These are phyloP conservation scores for Euleptes europaea DNA, from an alignment of 2,113 vertebrate species.

Conservation along the genomic window DNA sequence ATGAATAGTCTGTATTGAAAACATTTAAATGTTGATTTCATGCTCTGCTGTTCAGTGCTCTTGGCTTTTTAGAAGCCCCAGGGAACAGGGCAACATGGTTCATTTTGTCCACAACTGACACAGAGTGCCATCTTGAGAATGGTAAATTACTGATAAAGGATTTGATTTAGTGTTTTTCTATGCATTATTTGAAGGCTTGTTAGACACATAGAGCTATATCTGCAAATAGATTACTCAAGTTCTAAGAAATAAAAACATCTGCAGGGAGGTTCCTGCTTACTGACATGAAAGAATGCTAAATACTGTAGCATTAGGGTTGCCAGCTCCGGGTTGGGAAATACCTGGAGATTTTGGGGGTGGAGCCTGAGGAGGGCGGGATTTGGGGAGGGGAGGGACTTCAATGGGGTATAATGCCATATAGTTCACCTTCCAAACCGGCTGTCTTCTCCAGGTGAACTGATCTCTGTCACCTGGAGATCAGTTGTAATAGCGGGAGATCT, in stretches of 20 bases:
- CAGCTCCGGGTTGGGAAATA: too few species aligned
- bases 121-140: conserved; percentile 7
- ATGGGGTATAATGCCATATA: too few species aligned
- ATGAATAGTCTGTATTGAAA: not conserved
- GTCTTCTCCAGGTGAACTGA: too few species aligned
- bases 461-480: too few species aligned
- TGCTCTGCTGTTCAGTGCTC: not conserved
- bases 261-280: not conserved
- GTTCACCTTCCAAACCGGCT: too few species aligned
- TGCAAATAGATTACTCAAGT: not conserved
- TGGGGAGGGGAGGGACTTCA: too few species aligned
- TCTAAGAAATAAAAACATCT: not conserved
- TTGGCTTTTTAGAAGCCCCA: not conserved
- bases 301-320: too few species aligned
- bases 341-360: too few species aligned
- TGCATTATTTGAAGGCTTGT: not conserved
- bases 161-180: not conserved
- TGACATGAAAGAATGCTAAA: not conserved
- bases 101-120: not conserved
- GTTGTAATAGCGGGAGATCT: too few species aligned
- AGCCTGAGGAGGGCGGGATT: too few species aligned
- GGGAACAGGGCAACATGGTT: not conserved
- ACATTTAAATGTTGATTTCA: not conserved
- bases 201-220: not conserved
- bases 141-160: conserved; percentile 13